Base-by-base conservation (phyloP, 2,797 vertebrate species). In the Merluccius polli region DNA sequence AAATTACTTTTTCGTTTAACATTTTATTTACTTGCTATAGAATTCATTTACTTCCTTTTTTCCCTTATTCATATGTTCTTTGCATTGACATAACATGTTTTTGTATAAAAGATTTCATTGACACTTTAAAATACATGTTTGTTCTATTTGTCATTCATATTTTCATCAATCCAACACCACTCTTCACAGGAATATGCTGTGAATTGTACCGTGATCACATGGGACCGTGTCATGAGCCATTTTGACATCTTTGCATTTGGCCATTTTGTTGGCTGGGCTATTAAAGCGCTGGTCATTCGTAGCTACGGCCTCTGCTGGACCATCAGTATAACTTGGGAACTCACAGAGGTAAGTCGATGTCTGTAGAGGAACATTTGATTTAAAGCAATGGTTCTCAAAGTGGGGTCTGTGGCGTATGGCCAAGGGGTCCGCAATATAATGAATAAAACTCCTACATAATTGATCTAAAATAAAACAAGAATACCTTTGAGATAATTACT, bases 241-340 rank as follows among this genome's bases (percentile, higher is more conserved):
- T 97, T 96, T 48, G 98, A 99, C 84, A 96, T 99, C 86, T 99
- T 99, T 91, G 98, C 97, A 4, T 99, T 99, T 75, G 96, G 95
- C 18, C 97, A 98, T 88, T 98, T 99, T 88, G 96, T 95, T 93
- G 98, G 98, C 71, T 99, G 96, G 96, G 93, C 95, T 68, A 96
- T 99, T 96, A 99, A 99, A 86, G 97, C 98, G 73, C 86, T 99
- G 81, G 91, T 99, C 84, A 97, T 99, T 80, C 95, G 98, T 67
- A 98, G 96, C 86, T 99, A 98, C 0, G 95, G 97, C 1, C 91
- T 99, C 13, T 99, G 98, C 87, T 99, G 98, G 98, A 98, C 97
- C 65, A 99, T 99, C 84, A 98, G 97, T 85, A 99, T 99, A 85
- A 99, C 97, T 69, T 99, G 98, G 98, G 98, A 99, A 82, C 93